Base-by-base conservation (phyloP, 35 echinoderm and acorn worm species). In the Lytechinus variegatus region DNA sequence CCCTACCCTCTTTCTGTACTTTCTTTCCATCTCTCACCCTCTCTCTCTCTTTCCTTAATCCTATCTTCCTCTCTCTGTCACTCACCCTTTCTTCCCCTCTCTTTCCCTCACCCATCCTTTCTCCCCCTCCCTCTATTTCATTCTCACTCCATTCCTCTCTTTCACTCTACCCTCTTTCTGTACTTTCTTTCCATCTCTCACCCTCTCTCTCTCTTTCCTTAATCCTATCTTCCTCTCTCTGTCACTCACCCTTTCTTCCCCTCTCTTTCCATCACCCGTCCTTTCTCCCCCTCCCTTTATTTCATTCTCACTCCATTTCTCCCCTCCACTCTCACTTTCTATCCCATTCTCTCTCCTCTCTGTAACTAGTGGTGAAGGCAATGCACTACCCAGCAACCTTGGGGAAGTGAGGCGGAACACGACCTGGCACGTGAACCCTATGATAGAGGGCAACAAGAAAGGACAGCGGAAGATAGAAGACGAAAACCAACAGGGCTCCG, bases 371-470 rank as follows among this genome's bases (percentile, higher is more conserved):
- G 55, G 87, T 91, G 96, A 94, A 54, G 94, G 96, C 6, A 61
- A 56, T 21, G 96, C 96, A 91, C 52, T 97, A 86, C 95, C 97
- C 87, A 98, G 97, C 91, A 96, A 96, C 52, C 95, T 94, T 11
- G 55, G 91, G 10, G 98, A 99, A 24, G 54, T 96, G 60, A 96
- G 96, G 92, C 96, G 97, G 13, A 98, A 96, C 8, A 99, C 98
- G 79, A 96, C 96, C 19, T 99, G 98, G 98, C 98, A 99, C 28
- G 98, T 99, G 16, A 96, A 99, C 95, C 97, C 97, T 4, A 86
- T 99, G 94, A 89, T 61, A 88, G 95, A 92, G 4, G 96, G 96
- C 52, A 79, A 79, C 66, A 94, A 95, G 54, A 44, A 54, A 90
- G 29, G 29, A 27, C 92, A 57, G 54, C 91, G 89, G 19, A 94